Percentiles rank a stretch among this genome's conserved stretches.
phyloP scores from a whole-genome alignment of 1,140 invertebrate genomes.

The Drosophila tristis region DNA sequence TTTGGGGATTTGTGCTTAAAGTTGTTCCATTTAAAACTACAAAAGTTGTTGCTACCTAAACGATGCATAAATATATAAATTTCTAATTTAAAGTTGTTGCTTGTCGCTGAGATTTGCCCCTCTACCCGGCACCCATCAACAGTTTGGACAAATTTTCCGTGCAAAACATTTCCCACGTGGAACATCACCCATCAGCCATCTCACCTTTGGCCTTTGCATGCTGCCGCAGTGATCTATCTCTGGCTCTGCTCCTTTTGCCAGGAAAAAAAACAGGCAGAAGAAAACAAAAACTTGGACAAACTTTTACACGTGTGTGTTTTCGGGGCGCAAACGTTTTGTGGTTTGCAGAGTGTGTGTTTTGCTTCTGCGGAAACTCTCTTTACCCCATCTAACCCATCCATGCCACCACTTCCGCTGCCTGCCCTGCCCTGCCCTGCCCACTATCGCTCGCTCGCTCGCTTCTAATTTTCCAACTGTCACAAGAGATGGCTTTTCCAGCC shows the following conservation, averaged over 20 bases:
- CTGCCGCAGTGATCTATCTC: conserved; percentile 4
- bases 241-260: no score
- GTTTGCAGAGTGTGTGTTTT: conserved; percentile 19
- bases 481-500: conserved; percentile 49
- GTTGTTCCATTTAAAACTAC: not conserved
- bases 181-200: no score
- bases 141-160: no score
- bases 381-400: no score
- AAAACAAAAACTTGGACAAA: conserved; percentile 30
- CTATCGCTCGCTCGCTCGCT: conserved; percentile 51
- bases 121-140: no score
- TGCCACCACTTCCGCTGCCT: conserved; percentile 10
- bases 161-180: no score
- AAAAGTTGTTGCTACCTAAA: not conserved
- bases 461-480: conserved; percentile 70
- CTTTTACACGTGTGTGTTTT: conserved; percentile 60
- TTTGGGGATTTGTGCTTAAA: not conserved
- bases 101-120: not conserved
- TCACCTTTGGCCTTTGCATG: no score
- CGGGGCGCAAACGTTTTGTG: conserved; percentile 63
- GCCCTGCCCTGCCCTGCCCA: conserved; percentile 14
- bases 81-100: conserved; percentile 28
- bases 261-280: no score
- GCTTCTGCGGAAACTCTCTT: no score
- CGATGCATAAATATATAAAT: not conserved